A percentile compares a stretch with the other conserved stretches of the same genome.
These are phyloP conservation scores for Caenorhabditis imperialis DNA, from an alignment of 2,888 invertebrate genomes.

Conservation along the genomic window DNA sequence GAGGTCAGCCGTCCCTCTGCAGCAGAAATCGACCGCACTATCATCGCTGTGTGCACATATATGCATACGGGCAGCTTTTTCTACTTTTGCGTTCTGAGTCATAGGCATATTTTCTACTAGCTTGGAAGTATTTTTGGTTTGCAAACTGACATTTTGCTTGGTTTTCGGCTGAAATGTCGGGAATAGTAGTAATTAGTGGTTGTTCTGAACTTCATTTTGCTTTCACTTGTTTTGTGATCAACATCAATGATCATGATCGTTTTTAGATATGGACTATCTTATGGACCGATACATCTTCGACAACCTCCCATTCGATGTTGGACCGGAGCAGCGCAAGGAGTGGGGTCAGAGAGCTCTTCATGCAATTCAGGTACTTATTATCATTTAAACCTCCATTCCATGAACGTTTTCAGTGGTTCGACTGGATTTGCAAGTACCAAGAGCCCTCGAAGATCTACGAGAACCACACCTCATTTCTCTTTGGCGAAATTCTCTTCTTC, in stretches of 20 bases:
- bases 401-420: constrained; percentile 69
- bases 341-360: constrained; percentile 69
- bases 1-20: constrained; percentile 29
- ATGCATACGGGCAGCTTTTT: not conserved
- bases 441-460: constrained; percentile 71
- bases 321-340: constrained; percentile 67
- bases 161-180: too few relatives aligned
- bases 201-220: too few relatives aligned
- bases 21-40: constrained; percentile 32
- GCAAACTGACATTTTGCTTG: too few relatives aligned
- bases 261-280: constrained; percentile 67
- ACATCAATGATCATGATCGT: too few relatives aligned
- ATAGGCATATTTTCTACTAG: too few relatives aligned
- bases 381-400: not conserved
- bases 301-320: constrained; percentile 73
- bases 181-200: too few relatives aligned
- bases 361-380: constrained; percentile 66
- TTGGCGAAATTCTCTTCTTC: constrained; percentile 83
- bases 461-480: constrained; percentile 83
- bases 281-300: constrained; percentile 72
- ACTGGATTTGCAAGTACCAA: constrained; percentile 77
- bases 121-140: too few relatives aligned
- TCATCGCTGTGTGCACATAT: constrained; percentile 23
- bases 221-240: too few relatives aligned
- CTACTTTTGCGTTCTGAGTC: not conserved